phyloP scores from a whole-genome alignment of 2,888 invertebrate genomes.

The Drosophila paucipuncta region DNA sequence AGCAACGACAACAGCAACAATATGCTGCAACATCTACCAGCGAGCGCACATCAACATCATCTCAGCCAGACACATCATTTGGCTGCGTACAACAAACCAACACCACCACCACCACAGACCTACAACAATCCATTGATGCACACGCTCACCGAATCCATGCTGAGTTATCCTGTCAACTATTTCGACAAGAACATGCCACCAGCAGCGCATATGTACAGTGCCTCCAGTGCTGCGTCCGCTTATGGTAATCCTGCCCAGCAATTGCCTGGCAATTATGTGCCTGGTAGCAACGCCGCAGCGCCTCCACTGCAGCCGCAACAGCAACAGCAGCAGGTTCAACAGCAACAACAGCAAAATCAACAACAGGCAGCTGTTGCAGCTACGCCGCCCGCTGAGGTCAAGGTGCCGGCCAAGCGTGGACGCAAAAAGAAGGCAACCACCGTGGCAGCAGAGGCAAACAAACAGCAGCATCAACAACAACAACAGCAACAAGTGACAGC shows the following conservation, averaged over 20 bases:
- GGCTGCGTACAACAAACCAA: slow-evolving; percentile 82
- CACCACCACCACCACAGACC: slow-evolving; percentile 80
- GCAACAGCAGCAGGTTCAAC: slow-evolving; percentile 32
- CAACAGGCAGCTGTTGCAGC: slow-evolving; percentile 43
- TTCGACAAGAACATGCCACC: slow-evolving; percentile 88
- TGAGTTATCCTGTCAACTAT: slow-evolving; percentile 84
- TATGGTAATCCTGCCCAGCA: slow-evolving; percentile 80
- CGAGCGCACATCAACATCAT: slow-evolving; percentile 74
- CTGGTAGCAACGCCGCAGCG: slow-evolving; percentile 59
- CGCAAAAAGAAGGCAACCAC: slow-evolving; percentile 82
- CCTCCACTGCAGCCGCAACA: slow-evolving; percentile 50
- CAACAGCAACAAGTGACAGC: slow-evolving; percentile 52
- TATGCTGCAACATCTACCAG: slow-evolving; percentile 67
- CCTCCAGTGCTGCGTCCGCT: slow-evolving; percentile 66
- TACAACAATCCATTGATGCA: slow-evolving; percentile 83
- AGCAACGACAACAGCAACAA: slow-evolving; percentile 64
- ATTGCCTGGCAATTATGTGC: slow-evolving; percentile 71
- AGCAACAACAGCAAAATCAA: slow-evolving; percentile 32
- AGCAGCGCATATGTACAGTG: slow-evolving; percentile 87
- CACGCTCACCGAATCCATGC: slow-evolving; percentile 81
- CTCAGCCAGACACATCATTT: slow-evolving; percentile 83
- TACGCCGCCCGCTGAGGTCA: slow-evolving; percentile 49
- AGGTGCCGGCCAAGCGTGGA: slow-evolving; percentile 78
- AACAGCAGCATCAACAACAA: slow-evolving; percentile 57
- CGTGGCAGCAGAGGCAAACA: slow-evolving; percentile 75